Conservation (phyloP, 2,113 vertebrate genomes). For the Mystacornis crossleyi region DNA sequence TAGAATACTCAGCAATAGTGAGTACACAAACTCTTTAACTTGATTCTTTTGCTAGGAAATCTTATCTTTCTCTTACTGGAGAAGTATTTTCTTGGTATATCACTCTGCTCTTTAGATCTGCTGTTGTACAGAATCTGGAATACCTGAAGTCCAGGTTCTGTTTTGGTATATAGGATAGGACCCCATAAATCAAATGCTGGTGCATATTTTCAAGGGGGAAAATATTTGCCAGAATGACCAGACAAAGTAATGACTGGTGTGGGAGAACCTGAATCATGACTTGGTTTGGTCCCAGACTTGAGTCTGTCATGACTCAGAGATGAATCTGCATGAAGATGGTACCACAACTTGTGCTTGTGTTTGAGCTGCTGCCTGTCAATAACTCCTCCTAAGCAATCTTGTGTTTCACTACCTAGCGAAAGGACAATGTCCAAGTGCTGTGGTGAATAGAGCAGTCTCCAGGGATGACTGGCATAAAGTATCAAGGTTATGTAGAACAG, state of each 20-base stretch:
- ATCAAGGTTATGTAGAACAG: background rate
- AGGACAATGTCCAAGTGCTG: background rate
- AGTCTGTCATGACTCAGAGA: background rate
- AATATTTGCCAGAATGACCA: background rate
- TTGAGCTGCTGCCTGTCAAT: background rate
- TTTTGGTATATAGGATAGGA: background rate
- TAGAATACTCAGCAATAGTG: background rate
- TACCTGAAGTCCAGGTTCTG: background rate
- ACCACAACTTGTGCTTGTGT: background rate
- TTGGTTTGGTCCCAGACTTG: background rate
- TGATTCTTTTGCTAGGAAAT: too few species aligned
- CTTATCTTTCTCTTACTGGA: background rate
- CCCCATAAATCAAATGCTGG: background rate
- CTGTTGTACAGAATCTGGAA: background rate
- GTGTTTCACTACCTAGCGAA: background rate
- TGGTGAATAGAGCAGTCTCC: background rate
- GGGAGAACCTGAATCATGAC: background rate
- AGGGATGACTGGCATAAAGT: background rate
- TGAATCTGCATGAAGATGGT: background rate
- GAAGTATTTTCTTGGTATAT: background rate
- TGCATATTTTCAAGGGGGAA: fast-evolving
- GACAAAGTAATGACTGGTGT: background rate
- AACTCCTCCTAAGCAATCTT: background rate
- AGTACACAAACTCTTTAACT: background rate
- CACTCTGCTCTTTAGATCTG: background rate